Base-by-base conservation (phyloP, 1,140 invertebrate species). In the Hylaeus anthracinus region DNA sequence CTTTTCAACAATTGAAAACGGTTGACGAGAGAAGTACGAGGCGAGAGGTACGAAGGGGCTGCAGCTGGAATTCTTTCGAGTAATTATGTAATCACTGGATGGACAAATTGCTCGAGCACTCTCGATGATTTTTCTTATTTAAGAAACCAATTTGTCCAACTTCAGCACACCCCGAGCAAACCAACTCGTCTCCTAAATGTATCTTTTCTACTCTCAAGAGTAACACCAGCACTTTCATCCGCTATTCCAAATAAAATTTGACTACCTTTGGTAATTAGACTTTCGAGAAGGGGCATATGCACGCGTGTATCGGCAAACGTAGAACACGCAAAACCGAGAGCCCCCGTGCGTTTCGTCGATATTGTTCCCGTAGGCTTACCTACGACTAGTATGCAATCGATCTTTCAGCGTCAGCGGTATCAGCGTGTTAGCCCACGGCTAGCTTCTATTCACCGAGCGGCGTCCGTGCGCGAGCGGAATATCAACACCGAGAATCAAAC, bases 401-500 rank as follows among this genome's bases (percentile, higher is more conserved):
- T 90, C 83, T 83, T 83, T 67, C 51, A 83, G 76, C 72, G 78
- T 79, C 83, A 81, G 79, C 70, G 83, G 85, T 88, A 86, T 87
- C 81, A 82, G 77, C 86, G 82, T 87, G 86, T 82, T 89, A 81
- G 88, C 79, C 88, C 85, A 64, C 85, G 83, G 84, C 60, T 64
- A 56, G 71, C 83, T 73, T 67, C 84, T 85, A 89, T 85, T 88
- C 88, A 88, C 84, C 79, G 84, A 85, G 80, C 82, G 86, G 82
- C 88, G 86, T 84, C 83, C 86, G 88, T 86, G 87, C 85, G 88
- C 90, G 88, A 88, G 79, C 84, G 85, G 90, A 91, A 90, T 91
- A 91, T 91, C 89, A 91, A 90, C 89, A 84, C 81, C 82, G 79
- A 78, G 82, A 86, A 90, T 91, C 88, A 90, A 90, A 91, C 88